These are phyloP conservation scores for Ametastegia equiseti DNA, from an alignment of 2,888 invertebrate genomes.

Conservation along the genomic window DNA sequence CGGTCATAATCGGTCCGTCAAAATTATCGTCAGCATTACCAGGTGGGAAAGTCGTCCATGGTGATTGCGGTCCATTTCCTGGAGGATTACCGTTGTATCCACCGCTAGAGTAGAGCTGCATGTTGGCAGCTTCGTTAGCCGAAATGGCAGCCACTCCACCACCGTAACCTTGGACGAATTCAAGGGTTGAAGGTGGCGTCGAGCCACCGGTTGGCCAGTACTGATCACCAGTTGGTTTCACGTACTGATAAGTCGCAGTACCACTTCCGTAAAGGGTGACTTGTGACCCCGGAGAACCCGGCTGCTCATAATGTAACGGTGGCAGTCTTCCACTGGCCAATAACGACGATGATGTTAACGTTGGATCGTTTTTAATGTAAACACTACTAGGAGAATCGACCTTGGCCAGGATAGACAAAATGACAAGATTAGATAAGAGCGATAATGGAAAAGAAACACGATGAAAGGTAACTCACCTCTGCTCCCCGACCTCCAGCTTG, in stretches of 20 bases:
- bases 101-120: conserved; percentile 66
- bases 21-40: conserved; percentile 77
- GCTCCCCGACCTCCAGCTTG: conserved; percentile 63
- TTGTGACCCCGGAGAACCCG: conserved; percentile 80
- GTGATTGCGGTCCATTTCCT: conserved; percentile 76
- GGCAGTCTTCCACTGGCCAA: conserved; percentile 75
- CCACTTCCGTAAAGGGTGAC: conserved; percentile 79
- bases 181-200: conserved; percentile 63
- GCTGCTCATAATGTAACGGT: conserved; percentile 79
- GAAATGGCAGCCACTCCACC: conserved; percentile 66
- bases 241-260: conserved; percentile 79
- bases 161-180: conserved; percentile 70
- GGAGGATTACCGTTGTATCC: conserved; percentile 72
- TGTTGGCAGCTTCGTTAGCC: conserved; percentile 65
- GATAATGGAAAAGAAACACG: conserved; percentile 22
- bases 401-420: conserved; percentile 53
- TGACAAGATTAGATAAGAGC: background rate
- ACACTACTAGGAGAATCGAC: conserved; percentile 77
- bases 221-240: conserved; percentile 74
- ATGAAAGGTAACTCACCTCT: conserved; percentile 63
- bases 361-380: conserved; percentile 83
- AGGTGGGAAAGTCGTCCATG: conserved; percentile 76
- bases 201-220: conserved; percentile 62
- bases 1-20: conserved; percentile 73
- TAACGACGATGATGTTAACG: conserved; percentile 81